Conservation (phyloP, 2,113 vertebrate genomes). For the Chauna torquata region DNA sequence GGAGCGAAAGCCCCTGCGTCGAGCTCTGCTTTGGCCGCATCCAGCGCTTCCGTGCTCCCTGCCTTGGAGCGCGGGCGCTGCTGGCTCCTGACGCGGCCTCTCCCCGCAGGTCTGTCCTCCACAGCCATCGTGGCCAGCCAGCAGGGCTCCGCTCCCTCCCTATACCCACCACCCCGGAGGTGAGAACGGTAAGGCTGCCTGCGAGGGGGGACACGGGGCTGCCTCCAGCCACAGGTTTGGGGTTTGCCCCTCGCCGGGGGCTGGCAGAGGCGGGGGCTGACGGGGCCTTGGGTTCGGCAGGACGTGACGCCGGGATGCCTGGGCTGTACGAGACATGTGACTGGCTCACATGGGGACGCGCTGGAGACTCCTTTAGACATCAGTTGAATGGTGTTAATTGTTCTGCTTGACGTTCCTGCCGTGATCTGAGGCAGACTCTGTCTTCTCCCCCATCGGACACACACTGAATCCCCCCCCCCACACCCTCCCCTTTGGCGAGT, state of each 20-base stretch:
- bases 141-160: conserved; percentile 86
- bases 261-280: neutral
- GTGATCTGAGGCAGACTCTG: conserved; percentile 80
- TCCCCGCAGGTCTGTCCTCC: conserved; percentile 88
- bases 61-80: fast-evolving
- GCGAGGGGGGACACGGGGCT: neutral
- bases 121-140: conserved; percentile 95
- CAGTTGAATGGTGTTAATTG: conserved; percentile 94
- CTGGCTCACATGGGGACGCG: conserved; percentile 90
- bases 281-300: conserved; percentile 65
- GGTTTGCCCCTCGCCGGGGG: fast-evolving
- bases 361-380: conserved; percentile 88
- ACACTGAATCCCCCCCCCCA: conserved; percentile 60
- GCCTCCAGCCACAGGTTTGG: neutral
- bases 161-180: conserved; percentile 93
- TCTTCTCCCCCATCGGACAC: conserved; percentile 64
- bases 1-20: fast-evolving
- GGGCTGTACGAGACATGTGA: conserved; percentile 89
- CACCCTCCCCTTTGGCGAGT: conserved; percentile 69
- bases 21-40: neutral
- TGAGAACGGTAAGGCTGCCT: conserved; percentile 89
- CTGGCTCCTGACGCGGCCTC: neutral
- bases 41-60: fast-evolving
- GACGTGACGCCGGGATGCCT: conserved; percentile 83
- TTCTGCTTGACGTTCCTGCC: conserved; percentile 86